phyloP scores from a whole-genome alignment of 2,113 vertebrate genomes.

The Todiramphus chloris region DNA sequence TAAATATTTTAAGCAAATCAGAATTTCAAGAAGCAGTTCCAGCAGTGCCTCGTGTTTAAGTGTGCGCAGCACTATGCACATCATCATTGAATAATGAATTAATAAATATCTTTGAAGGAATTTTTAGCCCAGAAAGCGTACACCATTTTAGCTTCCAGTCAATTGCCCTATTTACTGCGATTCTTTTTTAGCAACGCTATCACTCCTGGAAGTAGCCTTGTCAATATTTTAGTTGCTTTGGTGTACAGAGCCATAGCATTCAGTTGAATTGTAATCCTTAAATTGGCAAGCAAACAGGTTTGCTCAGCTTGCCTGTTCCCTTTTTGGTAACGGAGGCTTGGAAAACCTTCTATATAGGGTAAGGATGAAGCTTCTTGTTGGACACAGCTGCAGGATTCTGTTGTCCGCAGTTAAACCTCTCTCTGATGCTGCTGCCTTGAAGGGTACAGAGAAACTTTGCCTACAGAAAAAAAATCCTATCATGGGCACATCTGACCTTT shows the following conservation, averaged over 20 bases:
- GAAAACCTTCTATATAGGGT: neutral
- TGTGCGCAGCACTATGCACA: neutral
- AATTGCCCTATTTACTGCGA: slow-evolving; percentile 46
- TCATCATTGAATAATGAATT: slow-evolving; percentile 57
- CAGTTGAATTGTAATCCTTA: slow-evolving; percentile 46
- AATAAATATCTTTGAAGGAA: slow-evolving; percentile 50
- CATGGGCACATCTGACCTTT: fast-evolving
- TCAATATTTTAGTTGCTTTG: slow-evolving; percentile 63
- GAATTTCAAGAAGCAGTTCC: slow-evolving; percentile 29
- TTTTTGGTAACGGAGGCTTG: slow-evolving; percentile 39
- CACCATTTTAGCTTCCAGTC: slow-evolving; percentile 46
- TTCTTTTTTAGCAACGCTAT: neutral
- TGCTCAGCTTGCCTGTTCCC: slow-evolving; percentile 37
- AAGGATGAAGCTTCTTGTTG: neutral
- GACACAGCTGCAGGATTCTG: neutral
- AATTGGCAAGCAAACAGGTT: slow-evolving; percentile 55
- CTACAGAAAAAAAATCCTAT: neutral
- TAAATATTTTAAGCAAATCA: slow-evolving; percentile 62
- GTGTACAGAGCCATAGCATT: slow-evolving; percentile 12
- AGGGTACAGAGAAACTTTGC: neutral
- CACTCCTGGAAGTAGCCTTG: slow-evolving; percentile 48
- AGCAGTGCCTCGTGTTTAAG: slow-evolving; percentile 4
- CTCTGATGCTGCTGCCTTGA: neutral
- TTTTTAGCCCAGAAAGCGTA: slow-evolving; percentile 42
- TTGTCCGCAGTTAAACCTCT: neutral